Conservation (phyloP, 2,113 vertebrate genomes). For the Megalops atlanticus region DNA sequence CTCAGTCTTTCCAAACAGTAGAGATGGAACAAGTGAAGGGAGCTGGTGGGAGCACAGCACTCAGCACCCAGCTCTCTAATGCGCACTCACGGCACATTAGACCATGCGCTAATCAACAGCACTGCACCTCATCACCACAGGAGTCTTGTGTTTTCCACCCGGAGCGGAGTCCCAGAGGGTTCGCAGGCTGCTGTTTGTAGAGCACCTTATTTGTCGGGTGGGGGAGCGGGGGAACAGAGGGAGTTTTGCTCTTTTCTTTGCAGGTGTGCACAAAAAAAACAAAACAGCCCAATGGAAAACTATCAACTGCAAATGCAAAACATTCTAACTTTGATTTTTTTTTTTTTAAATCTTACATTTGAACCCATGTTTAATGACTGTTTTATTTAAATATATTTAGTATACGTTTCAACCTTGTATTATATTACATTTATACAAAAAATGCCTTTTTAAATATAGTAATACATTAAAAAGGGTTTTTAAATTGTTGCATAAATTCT, state of each 20-base stretch:
- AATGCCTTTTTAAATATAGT: not conserved
- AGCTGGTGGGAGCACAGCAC: not conserved
- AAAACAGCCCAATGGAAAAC: not conserved
- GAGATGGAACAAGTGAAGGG: not conserved
- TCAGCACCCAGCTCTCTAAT: not conserved
- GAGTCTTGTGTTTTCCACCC: not conserved
- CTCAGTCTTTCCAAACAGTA: not conserved
- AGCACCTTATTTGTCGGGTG: not conserved
- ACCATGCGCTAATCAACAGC: not conserved
- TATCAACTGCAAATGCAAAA: no score
- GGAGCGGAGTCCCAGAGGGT: not conserved
- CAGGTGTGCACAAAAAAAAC: not conserved
- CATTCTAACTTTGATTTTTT: no score
- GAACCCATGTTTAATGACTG: no score
- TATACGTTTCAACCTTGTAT: no score
- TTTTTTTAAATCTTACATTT: no score
- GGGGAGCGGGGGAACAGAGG: not conserved
- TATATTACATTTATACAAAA: no score
- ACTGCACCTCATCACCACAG: not conserved
- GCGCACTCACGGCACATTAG: not conserved
- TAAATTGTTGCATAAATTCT: no score
- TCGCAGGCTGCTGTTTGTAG: not conserved
- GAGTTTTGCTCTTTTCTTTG: not conserved
- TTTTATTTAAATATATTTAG: no score
- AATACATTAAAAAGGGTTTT: not conserved